Evolutionary conservation across 2,888 invertebrate genomes (phyloP), one percentile per base, ranked within the genome.

Genomic region (Drosophila glabriapex): DNA sequence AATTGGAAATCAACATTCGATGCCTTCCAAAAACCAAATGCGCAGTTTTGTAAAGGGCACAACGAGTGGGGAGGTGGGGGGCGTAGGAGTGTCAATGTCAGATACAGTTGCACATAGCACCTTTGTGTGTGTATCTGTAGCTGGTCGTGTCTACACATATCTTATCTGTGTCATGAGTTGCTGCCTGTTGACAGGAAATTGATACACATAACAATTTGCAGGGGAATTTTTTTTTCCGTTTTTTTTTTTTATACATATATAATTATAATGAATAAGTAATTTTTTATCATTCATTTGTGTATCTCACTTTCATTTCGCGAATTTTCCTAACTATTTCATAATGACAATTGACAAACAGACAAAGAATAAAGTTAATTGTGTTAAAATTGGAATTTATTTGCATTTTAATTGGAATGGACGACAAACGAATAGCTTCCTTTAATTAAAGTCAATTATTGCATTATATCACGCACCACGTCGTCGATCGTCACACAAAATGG

Each of bases 1-100:
- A 80, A 77, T 76, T 72, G 68, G 68, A 72, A 82, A 88, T 82
- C 80, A 76, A 74, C 71, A 69, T 78, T 85, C 73, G 61, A 63
- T 39, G 81, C 69, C 70, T 65, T 65, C 56, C 71, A 60, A 78
- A 83, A 83, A 74, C 73, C 69, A 81, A 85, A 76, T 85, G 89
- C 85, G 85, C 89, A 85, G 84, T 80, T 76, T 68, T 39, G 49
- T 56, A 56, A 61, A 52, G 25, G 29, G n/a, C 29, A 29, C 31
- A 39, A 39, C 3, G 10, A 37, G 31, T 9, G 41, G 25, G 22
- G 22, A 4, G 35, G 41, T 28, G 19, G 4, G 2, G 16, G 29
- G 28, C 46, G 12, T 16, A 14, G 25, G 33, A 52, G 50, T 63
- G 63, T 54, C 64, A 67, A 63, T 67, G 61, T 52, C 60, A 73